Percentiles rank a stretch among this genome's conserved stretches.
Evolutionary conservation across 2,797 vertebrate species (phyloP).

Genomic region (Syndactyla subalaris): DNA sequence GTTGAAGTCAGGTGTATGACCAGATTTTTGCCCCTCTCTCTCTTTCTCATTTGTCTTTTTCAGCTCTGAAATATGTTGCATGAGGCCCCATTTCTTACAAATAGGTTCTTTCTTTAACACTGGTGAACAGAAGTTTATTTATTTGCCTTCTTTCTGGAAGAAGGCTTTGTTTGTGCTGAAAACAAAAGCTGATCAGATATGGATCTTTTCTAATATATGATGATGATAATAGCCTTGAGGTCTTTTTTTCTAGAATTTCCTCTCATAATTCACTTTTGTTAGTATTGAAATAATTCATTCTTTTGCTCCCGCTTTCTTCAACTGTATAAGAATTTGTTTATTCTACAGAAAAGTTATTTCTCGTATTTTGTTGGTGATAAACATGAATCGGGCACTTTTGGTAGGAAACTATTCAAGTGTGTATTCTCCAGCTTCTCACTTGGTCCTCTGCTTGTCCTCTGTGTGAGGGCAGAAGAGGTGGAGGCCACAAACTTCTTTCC

Average conservation of each 20-base stretch:
- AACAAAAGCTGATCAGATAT: conserved; percentile 34
- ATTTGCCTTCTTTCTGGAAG: conserved; percentile 14
- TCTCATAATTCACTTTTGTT: neutral
- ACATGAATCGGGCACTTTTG: neutral
- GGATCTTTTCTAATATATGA: neutral
- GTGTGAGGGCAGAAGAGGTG: neutral
- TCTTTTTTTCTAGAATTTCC: neutral
- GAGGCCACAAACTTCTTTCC: neutral
- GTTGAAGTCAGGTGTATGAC: conserved; percentile 4
- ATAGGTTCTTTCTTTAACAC: conserved; percentile 23
- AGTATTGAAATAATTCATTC: neutral
- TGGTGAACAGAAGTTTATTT: conserved; percentile 51
- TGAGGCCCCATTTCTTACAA: conserved; percentile 32
- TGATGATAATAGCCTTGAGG: neutral
- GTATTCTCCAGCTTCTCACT: neutral
- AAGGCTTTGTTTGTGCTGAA: conserved; percentile 17
- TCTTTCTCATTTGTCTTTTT: neutral
- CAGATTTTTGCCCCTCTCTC: conserved; percentile 1
- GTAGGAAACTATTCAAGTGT: neutral
- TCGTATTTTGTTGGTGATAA: neutral
- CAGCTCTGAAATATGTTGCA: conserved; percentile 33
- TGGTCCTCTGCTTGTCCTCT: neutral
- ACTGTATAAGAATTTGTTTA: neutral
- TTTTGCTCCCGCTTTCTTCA: neutral
- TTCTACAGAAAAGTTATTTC: neutral